Evolutionary conservation across 2,113 vertebrate genomes (phyloP), one percentile per base, ranked within the genome.

Genomic region (Ceuthmochares aereus): DNA sequence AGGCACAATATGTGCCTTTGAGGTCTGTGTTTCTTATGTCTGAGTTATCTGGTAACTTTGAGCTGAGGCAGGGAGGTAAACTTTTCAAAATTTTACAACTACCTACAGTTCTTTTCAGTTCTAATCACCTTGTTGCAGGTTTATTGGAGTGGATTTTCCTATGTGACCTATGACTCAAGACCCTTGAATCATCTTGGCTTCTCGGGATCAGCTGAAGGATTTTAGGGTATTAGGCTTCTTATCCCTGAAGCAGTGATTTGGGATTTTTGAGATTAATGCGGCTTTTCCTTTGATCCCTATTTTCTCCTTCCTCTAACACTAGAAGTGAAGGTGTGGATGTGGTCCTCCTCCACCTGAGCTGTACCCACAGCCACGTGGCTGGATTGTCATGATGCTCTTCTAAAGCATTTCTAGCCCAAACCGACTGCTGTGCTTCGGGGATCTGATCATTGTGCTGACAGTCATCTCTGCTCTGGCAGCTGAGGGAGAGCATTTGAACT

Each of bases 371-470:
- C 22, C 64, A 13, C 2, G 4, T 0, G 0, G 34, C 17, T 25
- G 14, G 4, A 3, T 79, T 76, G 91, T 59, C 32, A 9, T 19
- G 40, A 75, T 40, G n/a, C 22, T 91, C 7, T 34, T 90, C 22
- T 70, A 9, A 4, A 67, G 55, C 5, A 0, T 51, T 91, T 23
- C 49, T 69, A 92, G 20, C 37, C 23, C 0, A 0, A 30, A 37
- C 42, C 0, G 3, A 23, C 14, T 0, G 5, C 30, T 19, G 52
- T 4, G 0, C 63, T 30, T 7, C 56, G 26, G 70, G 54, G 55
- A 34, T 51, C 14, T 1, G 6, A 18, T 56, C 17, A 2, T 42
- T 43, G n/a, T 4, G 15, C 82, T 16, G 51, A 29, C 27, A 43
- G 47, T 49, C 37, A 7, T 51, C 21, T 60, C 74, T 40, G 16